A percentile compares a stretch with the other conserved stretches of the same genome.
Conservation (phyloP, 1,140 invertebrate genomes). For the Drosophila sproati region DNA sequence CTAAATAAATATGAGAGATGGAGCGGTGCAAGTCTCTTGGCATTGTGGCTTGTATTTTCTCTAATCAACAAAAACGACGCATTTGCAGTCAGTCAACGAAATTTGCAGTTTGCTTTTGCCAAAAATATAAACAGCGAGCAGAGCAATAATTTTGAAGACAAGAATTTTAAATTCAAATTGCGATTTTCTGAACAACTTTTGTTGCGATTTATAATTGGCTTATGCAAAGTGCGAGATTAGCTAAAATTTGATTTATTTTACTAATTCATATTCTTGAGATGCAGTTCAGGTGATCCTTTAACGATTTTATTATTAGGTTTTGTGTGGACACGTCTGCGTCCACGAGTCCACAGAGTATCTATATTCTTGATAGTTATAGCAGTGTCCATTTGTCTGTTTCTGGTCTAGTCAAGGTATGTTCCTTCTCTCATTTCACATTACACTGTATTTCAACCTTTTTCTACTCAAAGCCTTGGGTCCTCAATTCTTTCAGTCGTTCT, state of each 20-base stretch:
- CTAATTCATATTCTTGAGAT: background rate
- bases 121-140: background rate
- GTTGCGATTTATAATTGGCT: background rate
- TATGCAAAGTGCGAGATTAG: background rate
- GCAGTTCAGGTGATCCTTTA: background rate
- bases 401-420: no score
- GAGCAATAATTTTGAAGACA: no score
- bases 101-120: conserved; percentile 1
- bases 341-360: no score
- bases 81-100: conserved; percentile 6
- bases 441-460: no score
- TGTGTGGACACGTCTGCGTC: no score
- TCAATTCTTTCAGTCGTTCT: background rate
- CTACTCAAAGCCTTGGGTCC: no score
- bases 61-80: conserved; percentile 9
- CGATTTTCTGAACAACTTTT: background rate
- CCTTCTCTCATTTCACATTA: background rate
- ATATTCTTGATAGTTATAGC: no score
- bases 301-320: background rate
- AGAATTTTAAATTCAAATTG: no score
- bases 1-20: conserved; percentile 34
- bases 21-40: background rate
- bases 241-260: background rate
- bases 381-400: no score
- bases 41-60: conserved; percentile 16